A percentile compares a stretch with the other conserved stretches of the same genome.
Conservation (phyloP, 2,797 vertebrate species). For the Silurus lanzhouensis region DNA sequence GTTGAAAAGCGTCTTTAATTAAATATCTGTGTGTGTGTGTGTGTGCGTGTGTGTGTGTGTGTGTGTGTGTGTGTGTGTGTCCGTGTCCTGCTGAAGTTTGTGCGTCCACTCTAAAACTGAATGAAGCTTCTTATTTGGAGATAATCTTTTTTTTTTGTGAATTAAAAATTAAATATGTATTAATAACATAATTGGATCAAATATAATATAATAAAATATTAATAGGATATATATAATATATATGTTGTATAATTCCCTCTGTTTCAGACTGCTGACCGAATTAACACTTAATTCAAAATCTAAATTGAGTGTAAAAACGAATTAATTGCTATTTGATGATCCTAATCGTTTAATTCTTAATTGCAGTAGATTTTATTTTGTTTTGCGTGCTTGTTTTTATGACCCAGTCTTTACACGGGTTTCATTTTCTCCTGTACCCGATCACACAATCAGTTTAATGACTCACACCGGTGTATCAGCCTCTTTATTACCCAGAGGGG, state of each 20-base stretch:
- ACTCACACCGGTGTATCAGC: slow-evolving; percentile 23
- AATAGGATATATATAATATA: no score
- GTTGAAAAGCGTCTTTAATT: slow-evolving; percentile 30
- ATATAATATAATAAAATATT: no score
- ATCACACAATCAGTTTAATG: slow-evolving; percentile 3
- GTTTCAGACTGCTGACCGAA: not conserved
- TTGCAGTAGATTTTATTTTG: not conserved
- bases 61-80: not conserved
- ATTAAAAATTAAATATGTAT: not conserved
- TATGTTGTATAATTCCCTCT: no score
- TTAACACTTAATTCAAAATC: not conserved
- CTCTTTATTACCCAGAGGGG: not conserved
- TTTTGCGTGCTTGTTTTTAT: not conserved
- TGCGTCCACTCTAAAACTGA: not conserved
- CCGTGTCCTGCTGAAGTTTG: slow-evolving; percentile 33
- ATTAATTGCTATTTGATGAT: not conserved
- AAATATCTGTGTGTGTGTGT: not conserved
- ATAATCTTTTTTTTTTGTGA: not conserved
- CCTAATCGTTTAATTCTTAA: not conserved
- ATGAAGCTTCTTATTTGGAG: not conserved
- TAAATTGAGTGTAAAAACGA: not conserved
- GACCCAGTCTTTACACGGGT: not conserved
- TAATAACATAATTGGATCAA: no score
- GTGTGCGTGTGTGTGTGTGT: not conserved
- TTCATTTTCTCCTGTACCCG: not conserved